Evolutionary conservation across 2,797 vertebrate genomes (phyloP).

Genomic region (Girardinus metallicus): DNA sequence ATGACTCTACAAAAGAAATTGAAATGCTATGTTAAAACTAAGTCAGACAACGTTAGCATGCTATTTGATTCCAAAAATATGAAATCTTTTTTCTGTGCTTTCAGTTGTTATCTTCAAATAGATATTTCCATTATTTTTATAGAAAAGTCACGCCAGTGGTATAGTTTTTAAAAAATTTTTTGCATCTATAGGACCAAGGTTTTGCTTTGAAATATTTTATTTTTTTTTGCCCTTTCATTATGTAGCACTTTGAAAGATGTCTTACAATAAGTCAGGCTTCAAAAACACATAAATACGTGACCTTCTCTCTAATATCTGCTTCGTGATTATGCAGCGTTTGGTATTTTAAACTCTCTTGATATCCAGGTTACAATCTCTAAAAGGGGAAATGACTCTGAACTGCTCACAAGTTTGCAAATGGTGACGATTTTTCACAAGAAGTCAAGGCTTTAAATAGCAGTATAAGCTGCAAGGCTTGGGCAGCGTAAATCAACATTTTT

Average conservation of each 20-base stretch:
- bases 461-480: not conserved
- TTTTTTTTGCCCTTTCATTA: not conserved
- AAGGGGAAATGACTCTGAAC: slow-evolving; percentile 13
- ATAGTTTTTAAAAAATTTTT: not conserved
- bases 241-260: not conserved
- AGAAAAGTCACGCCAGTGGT: not conserved
- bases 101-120: not conserved
- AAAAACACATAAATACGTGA: not conserved
- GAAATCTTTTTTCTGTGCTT: not conserved
- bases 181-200: not conserved
- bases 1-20: not conserved
- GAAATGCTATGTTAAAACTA: not conserved
- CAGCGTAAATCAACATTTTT: not conserved
- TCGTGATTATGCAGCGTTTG: not conserved
- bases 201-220: not conserved
- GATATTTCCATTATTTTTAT: not conserved
- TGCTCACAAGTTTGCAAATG: not conserved
- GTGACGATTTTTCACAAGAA: not conserved
- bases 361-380: slow-evolving; percentile 1
- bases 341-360: not conserved
- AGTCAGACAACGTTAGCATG: not conserved
- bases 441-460: slow-evolving; percentile 5
- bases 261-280: not conserved
- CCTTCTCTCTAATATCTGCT: not conserved
- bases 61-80: not conserved